Base-by-base conservation (phyloP, 2,113 vertebrate species). In the Pelecanus crispus region DNA sequence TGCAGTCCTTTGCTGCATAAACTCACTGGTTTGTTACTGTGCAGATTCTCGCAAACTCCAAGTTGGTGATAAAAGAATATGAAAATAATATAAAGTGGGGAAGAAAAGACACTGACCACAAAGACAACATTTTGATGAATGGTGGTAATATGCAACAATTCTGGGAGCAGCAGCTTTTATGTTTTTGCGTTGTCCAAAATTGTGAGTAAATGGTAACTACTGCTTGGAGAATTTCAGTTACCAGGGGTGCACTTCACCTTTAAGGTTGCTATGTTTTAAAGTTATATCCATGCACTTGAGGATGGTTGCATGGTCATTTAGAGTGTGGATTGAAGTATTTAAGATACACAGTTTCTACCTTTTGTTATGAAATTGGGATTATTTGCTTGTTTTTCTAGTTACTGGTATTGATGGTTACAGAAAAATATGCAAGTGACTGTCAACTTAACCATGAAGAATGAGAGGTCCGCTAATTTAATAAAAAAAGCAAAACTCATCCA, bases 71-170 rank as follows among this genome's bases (percentile, higher is more conserved):
- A 88, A 94, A 92, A 92, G 85, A 87, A 55, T 19, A 82, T 13
- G 29, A 91, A 97, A 95, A 94, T 81, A 88, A 83, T 73, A 94
- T 44, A 62, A 81, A 62, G 32, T 24, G n/a, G 47, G 12, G 28
- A 90, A 89, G 82, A 90, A 88, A 19, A 95, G 74, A 55, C 40
- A 77, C 7, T 66, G 81, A 93, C 81, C 89, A 59, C 59, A 67
- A 88, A 59, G 74, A 53, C 38, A 77, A 40, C 0, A 1, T 71
- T 81, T 88, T 91, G 89, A 90, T 66, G 67, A 93, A 92, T 86
- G 50, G 79, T 47, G 28, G 81, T 67, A 95, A 97, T 91, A 88
- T 55, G 91, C 71, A 96, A 94, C 81, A 68, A 61, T 73, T 86
- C 70, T 50, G 53, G 32, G 13, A 87, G 68, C 50, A 45, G 38